phyloP scores from a whole-genome alignment of 2,113 vertebrate genomes.

The Phalacrocorax brasilianus region DNA sequence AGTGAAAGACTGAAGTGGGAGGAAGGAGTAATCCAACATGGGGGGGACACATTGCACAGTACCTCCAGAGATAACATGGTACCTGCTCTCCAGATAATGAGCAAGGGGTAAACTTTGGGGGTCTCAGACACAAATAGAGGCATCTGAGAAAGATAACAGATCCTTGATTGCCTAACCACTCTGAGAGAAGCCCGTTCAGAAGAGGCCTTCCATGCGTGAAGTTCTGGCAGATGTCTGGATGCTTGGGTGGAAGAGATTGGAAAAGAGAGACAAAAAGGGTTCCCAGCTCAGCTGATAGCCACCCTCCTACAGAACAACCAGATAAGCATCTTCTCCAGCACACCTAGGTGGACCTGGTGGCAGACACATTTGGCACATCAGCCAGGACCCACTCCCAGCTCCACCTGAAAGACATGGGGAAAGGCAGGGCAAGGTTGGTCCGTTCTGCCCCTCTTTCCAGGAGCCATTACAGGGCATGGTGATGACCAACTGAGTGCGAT shows the following conservation, averaged over 20 bases:
- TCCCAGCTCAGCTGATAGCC: background rate
- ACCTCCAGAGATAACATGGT: rapidly evolving
- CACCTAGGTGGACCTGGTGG: background rate
- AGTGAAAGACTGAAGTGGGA: background rate
- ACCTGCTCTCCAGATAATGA: background rate
- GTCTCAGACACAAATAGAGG: background rate
- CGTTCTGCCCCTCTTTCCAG: background rate
- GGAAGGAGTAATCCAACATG: background rate
- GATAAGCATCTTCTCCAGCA: background rate
- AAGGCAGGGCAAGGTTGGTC: background rate
- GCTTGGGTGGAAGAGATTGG: background rate
- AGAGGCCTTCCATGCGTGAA: background rate
- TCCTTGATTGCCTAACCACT: background rate
- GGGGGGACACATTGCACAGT: background rate
- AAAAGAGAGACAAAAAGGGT: background rate
- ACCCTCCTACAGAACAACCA: background rate
- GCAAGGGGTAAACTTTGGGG: background rate
- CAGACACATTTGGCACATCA: background rate
- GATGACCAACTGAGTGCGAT: rapidly evolving
- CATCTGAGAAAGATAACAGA: background rate
- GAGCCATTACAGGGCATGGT: background rate
- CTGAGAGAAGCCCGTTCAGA: background rate
- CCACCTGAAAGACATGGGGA: background rate
- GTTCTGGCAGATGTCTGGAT: rapidly evolving
- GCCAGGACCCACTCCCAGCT: background rate